Evolutionary conservation across 2,888 invertebrate genomes (phyloP), one percentile per base, ranked within the genome.

Genomic region (Sarcophaga carnaria): DNA sequence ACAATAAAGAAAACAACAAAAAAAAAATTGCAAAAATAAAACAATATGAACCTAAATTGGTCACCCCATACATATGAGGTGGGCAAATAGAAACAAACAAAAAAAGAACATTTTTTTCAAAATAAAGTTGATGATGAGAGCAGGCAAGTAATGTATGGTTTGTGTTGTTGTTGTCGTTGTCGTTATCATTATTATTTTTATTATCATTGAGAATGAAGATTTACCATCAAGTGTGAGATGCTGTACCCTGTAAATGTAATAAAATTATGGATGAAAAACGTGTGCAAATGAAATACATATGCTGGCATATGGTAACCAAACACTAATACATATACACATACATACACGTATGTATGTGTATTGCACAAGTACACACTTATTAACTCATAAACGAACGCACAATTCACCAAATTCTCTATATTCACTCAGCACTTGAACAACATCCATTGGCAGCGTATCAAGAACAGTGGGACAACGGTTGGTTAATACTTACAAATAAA

Each of bases 231-330:
- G 64, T 64, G 25, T 79, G 54, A 64, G 66, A 62, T 82, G 45
- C 47, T 59, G 66, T 75, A 54, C 54, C 22, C 20, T 72, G 67
- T 62, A 67, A 79, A 60, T 80, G 63, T 75, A 74, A 83, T 70
- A 70, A 78, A 81, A 78, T 81, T 83, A 81, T 78, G 74, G 59
- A 72, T 70, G 75, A 85, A 76, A 76, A 66, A 80, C 71, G 79
- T 79, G 85, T 71, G 69, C 49, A 80, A 80, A 83, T 54, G 66
- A 74, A 71, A 80, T 85, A 85, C 88, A 88, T 90, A 91, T 90
- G 91, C 89, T 89, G 88, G 90, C 91, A 89, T 88, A 88, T 92
- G 92, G 90, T 90, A 59, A n/a, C 60, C 45, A 17, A 17, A 76
- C 12, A 76, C 4, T 66, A 70, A 27, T 22, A 66, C 20, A 49